Base-by-base conservation (phyloP, 2,888 invertebrate species). In the Lasioglossum villosulum region DNA sequence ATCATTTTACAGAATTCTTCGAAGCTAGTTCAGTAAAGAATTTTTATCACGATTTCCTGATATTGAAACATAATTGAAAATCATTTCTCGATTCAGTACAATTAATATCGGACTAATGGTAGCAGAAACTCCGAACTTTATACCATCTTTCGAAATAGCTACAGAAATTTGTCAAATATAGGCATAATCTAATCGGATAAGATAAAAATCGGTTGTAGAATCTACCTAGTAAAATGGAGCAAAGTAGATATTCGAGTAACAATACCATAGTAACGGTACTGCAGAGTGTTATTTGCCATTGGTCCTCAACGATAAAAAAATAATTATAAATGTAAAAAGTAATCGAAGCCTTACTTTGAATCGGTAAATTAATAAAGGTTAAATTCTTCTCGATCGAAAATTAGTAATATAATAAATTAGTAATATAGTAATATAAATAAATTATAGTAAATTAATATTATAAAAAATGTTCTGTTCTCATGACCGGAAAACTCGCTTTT, bases 161-260 rank as follows among this genome's bases (percentile, higher is more conserved):
- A 39, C 14, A 68, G 37, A 68, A 68, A 66, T 16, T 14, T 16
- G 30, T 63, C 63, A 63, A 63, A 63, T 70, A 70, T 10, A 23
- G 34, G 23, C 34, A 68, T 68, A 70, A 70, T 70, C 70, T 70
- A 70, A 70, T 70, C 70, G 70, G n/a, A 70, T 70, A 70, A 39
- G 70, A 39, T 70, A 70, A 39, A 70, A 70, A 37, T 39, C 39
- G n/a, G n/a, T 70, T 39, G n/a, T 70, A 39, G 70, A 27, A 39
- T 39, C n/a, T 14, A 34, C 37, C 12, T 37, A 37, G 1, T 37
- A 68, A 63, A 66, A 63, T 8, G 19, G 19, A 63, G 30, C 16
- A 19, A 19, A 63, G 8, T 56, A 56, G n/a, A 56, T n/a, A 12
- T 23, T n/a, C 12, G 12, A 56, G 56, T n/a, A n/a, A 12, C 12